These are phyloP conservation scores for Pissodes strobi DNA, from an alignment of 1,140 invertebrate species.

Conservation along the genomic window DNA sequence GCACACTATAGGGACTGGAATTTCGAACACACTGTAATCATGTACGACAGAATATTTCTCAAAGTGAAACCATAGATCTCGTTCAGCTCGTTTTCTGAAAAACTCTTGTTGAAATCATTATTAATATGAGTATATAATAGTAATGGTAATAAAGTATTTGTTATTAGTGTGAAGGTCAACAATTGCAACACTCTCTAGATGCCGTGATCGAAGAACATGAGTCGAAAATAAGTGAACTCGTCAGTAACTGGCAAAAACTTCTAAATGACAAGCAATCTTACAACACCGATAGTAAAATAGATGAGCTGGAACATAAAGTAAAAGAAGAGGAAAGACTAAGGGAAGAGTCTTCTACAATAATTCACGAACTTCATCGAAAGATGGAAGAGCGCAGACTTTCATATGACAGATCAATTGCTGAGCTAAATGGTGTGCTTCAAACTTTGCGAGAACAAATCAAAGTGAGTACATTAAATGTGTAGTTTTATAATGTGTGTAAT, in stretches of 20 bases:
- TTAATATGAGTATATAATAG: too few relatives aligned
- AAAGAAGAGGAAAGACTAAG: constrained; percentile 40
- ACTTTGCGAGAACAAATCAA: constrained; percentile 43
- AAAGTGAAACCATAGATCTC: too few relatives aligned
- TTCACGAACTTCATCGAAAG: constrained; percentile 41
- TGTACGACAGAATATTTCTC: too few relatives aligned
- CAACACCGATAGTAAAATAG: constrained; percentile 27
- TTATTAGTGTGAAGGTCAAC: constrained; percentile 31
- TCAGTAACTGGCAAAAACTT: constrained; percentile 41
- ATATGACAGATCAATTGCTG: constrained; percentile 37
- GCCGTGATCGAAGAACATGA: constrained; percentile 36
- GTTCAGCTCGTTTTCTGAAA: too few relatives aligned
- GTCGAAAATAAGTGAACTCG: constrained; percentile 40
- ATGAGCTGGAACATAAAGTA: constrained; percentile 36
- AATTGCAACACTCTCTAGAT: constrained; percentile 39
- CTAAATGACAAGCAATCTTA: constrained; percentile 32
- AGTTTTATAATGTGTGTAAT: neutral
- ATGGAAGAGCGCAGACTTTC: constrained; percentile 37
- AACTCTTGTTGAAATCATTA: too few relatives aligned
- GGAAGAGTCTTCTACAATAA: constrained; percentile 33
- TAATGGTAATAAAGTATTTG: too few relatives aligned
- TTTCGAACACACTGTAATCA: too few relatives aligned
- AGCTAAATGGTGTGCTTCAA: constrained; percentile 39
- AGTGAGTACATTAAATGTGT: too few relatives aligned
- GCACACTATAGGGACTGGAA: too few relatives aligned